Conservation (phyloP, 2,113 vertebrate genomes). For the Brachyistius frenatus region DNA sequence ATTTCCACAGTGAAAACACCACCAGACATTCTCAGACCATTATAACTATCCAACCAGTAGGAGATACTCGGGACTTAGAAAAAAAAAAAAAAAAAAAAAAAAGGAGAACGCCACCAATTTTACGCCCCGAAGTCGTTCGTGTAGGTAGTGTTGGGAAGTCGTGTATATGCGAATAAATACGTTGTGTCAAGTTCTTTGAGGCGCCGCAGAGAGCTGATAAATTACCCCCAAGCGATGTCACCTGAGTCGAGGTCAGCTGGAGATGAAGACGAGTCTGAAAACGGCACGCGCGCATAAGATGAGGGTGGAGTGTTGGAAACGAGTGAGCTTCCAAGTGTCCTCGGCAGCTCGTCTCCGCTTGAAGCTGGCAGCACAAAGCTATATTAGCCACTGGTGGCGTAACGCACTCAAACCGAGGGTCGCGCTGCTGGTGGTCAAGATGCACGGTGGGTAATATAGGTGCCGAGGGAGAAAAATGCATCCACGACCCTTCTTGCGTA, state of each 20-base stretch:
- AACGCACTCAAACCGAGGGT: too few species aligned
- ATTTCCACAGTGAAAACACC: constrained; percentile 64
- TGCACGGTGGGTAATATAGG: too few species aligned
- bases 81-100: constrained; percentile 23
- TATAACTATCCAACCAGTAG: not conserved
- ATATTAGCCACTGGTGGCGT: too few species aligned
- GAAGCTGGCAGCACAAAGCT: too few species aligned
- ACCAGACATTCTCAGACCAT: constrained; percentile 36
- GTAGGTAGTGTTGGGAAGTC: not conserved
- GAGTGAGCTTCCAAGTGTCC: too few species aligned
- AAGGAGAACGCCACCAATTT: not conserved
- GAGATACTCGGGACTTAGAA: not conserved
- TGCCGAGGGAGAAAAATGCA: too few species aligned
- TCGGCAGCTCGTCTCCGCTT: too few species aligned
- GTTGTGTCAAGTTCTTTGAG: not conserved
- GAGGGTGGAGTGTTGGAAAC: not conserved
- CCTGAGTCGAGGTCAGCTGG: not conserved
- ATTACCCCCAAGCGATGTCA: not conserved
- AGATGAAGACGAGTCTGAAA: not conserved
- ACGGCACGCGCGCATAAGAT: not conserved
- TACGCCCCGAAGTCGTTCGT: not conserved
- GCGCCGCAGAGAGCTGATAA: not conserved
- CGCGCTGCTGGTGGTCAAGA: too few species aligned
- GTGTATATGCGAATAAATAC: not conserved
- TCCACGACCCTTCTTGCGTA: too few species aligned